Evolutionary conservation across 2,888 invertebrate species (phyloP).

Genomic region (Neria commutata): DNA sequence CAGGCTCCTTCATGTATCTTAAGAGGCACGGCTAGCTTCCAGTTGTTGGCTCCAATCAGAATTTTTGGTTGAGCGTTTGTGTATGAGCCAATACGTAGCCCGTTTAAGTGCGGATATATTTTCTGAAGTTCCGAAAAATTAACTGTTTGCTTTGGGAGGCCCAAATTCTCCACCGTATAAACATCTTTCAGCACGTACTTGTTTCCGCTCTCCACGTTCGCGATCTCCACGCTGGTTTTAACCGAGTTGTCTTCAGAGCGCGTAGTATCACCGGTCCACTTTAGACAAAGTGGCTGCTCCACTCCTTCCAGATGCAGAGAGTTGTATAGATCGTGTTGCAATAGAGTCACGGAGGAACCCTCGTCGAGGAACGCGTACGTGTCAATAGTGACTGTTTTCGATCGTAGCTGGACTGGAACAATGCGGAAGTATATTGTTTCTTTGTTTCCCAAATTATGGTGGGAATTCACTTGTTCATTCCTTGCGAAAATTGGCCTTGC

Average conservation of each 20-base stretch:
- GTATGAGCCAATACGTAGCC: no score
- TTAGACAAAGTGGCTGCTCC: neutral
- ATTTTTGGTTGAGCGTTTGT: no score
- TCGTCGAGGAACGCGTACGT: slow-evolving; percentile 4
- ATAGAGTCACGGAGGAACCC: slow-evolving; percentile 1
- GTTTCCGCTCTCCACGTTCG: neutral
- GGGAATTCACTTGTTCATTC: no score
- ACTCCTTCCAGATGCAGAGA: neutral
- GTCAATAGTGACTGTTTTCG: neutral
- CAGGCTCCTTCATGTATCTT: neutral
- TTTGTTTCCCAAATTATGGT: no score
- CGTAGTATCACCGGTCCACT: slow-evolving; percentile 5
- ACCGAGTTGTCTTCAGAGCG: neutral
- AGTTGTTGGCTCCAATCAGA: neutral
- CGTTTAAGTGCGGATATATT: no score
- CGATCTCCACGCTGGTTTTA: neutral
- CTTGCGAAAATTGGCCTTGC: no score
- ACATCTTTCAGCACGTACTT: neutral
- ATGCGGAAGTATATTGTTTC: slow-evolving; percentile 6
- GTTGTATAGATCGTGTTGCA: neutral
- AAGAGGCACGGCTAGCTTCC: neutral
- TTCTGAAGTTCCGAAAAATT: slow-evolving; percentile 5
- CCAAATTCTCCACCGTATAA: neutral
- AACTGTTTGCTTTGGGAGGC: neutral
- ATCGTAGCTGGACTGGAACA: slow-evolving; percentile 6